phyloP scores from a whole-genome alignment of 2,113 vertebrate genomes.

The Brachirus orientalis region DNA sequence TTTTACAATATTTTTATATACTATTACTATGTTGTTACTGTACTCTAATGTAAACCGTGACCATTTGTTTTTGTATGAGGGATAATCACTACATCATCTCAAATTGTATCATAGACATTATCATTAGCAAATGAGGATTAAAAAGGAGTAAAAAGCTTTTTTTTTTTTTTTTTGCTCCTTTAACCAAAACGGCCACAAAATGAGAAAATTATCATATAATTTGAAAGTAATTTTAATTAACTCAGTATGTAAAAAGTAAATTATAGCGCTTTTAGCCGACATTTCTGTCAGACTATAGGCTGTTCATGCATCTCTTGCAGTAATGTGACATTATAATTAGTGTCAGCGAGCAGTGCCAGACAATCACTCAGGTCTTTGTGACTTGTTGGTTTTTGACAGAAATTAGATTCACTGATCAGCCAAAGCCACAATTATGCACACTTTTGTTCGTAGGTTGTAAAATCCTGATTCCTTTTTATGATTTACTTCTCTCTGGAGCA shows the following conservation, averaged over 20 bases:
- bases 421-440: not conserved
- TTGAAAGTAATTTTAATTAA: too few species aligned
- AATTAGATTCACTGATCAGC: constrained; percentile 6
- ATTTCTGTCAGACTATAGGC: not conserved
- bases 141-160: too few species aligned
- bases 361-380: not conserved
- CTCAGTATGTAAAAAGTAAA: not conserved
- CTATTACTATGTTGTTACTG: too few species aligned
- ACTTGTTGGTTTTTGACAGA: not conserved
- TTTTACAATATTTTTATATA: too few species aligned
- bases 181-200: not conserved
- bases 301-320: not conserved
- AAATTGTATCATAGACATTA: too few species aligned
- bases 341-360: not conserved
- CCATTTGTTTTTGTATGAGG: too few species aligned
- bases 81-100: too few species aligned
- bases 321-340: constrained; percentile 15
- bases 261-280: not conserved
- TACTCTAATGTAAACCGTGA: too few species aligned
- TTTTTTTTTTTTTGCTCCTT: not conserved
- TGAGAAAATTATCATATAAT: not conserved
- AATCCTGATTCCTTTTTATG: not conserved
- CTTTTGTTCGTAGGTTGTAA: not conserved
- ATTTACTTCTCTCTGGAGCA: not conserved
- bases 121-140: too few species aligned